Evolutionary conservation across 2,888 invertebrate genomes (phyloP).

Genomic region (Yponomeuta malinellus): DNA sequence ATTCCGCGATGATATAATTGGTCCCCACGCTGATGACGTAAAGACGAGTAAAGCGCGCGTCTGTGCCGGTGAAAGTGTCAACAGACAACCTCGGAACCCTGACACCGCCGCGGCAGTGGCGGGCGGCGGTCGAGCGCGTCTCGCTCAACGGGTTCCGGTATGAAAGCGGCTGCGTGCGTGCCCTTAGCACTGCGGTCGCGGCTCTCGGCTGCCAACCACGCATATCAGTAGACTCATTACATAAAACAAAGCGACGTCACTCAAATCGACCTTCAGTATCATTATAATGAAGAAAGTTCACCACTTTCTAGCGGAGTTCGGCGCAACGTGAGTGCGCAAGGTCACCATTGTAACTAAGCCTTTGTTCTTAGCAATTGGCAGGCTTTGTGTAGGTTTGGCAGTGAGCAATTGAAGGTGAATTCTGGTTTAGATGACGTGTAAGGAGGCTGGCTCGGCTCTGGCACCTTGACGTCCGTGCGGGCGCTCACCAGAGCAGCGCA

Average conservation of each 20-base stretch:
- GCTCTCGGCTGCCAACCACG: background rate
- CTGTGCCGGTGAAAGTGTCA: slow-evolving; percentile 58
- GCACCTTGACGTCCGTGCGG: background rate
- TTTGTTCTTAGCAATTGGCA: slow-evolving; percentile 35
- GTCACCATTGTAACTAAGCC: slow-evolving; percentile 41
- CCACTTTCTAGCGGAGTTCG: slow-evolving; percentile 45
- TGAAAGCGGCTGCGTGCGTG: slow-evolving; percentile 8
- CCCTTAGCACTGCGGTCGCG: slow-evolving; percentile 1
- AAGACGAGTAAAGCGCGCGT: slow-evolving; percentile 28
- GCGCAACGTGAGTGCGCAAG: slow-evolving; percentile 37
- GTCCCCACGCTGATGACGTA: slow-evolving; percentile 47
- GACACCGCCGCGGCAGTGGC: slow-evolving; percentile 28
- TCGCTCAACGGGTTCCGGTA: slow-evolving; percentile 16
- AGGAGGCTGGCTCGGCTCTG: background rate
- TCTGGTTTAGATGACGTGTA: background rate
- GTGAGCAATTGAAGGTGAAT: background rate
- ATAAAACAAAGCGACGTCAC: slow-evolving; percentile 2
- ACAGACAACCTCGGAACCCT: slow-evolving; percentile 44
- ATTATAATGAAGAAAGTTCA: slow-evolving; percentile 43
- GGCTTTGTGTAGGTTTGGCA: background rate
- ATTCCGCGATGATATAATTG: slow-evolving; percentile 66
- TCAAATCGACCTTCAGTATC: slow-evolving; percentile 23
- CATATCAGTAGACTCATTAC: background rate
- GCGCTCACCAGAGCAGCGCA: background rate
- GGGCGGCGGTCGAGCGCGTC: slow-evolving; percentile 25